These are phyloP conservation scores for Xiphophorus maculatus DNA, from an alignment of 2,113 vertebrate genomes.

Conservation along the genomic window DNA sequence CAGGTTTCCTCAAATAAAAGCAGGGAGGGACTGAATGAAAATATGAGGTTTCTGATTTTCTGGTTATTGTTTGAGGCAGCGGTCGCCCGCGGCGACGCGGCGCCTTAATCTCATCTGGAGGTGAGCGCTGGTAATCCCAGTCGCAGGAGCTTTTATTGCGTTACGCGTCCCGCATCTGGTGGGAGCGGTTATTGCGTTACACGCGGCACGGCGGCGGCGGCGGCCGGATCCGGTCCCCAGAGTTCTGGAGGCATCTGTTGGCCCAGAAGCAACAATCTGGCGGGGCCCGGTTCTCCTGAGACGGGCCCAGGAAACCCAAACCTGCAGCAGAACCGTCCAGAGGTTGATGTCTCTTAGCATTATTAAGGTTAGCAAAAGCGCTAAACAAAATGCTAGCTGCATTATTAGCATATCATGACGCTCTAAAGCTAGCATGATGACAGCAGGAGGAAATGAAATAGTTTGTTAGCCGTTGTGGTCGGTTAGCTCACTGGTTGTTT, in stretches of 20 bases:
- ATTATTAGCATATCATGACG: too few relatives aligned
- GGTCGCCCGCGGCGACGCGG: conserved; percentile 40
- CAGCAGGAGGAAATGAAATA: too few relatives aligned
- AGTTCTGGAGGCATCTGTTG: conserved; percentile 67
- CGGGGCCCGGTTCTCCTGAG: conserved; percentile 18
- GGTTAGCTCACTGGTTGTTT: too few relatives aligned
- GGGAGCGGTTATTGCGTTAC: conserved; percentile 68
- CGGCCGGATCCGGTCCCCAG: conserved; percentile 51
- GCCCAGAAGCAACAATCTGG: conserved; percentile 51
- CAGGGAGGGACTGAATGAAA: conserved; percentile 54
- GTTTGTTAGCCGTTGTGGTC: too few relatives aligned
- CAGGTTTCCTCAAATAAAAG: conserved; percentile 24
- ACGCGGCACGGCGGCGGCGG: background rate
- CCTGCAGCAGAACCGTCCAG: background rate
- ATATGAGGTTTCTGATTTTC: conserved; percentile 51
- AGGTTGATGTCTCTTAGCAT: too few relatives aligned
- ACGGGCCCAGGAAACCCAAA: conserved; percentile 26
- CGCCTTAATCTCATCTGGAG: conserved; percentile 71
- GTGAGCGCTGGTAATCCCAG: conserved; percentile 66
- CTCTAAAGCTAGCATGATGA: too few relatives aligned
- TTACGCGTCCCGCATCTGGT: conserved; percentile 66
- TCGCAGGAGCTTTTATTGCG: conserved; percentile 54
- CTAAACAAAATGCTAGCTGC: too few relatives aligned
- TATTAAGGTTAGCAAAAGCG: too few relatives aligned
- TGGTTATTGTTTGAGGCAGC: conserved; percentile 62